Evolutionary conservation across 2,113 vertebrate species (phyloP).

Genomic region (Hyperoodon ampullatus): DNA sequence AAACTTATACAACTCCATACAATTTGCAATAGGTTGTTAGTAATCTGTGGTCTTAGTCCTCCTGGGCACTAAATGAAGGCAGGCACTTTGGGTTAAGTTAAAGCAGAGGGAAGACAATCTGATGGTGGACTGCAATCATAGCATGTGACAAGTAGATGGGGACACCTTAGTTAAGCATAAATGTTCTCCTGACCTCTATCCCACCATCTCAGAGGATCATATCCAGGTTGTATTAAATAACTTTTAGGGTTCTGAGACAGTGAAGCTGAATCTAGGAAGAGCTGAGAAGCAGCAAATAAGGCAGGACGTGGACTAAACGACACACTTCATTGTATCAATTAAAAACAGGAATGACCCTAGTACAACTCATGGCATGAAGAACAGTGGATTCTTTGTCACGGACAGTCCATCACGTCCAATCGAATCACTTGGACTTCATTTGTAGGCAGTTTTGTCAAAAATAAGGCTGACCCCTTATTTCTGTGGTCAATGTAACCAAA

Average conservation of each 20-base stretch:
- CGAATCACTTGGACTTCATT: not conserved
- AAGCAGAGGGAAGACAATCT: not conserved
- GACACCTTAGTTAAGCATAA: not conserved
- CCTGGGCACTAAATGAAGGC: not conserved
- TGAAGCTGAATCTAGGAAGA: not conserved
- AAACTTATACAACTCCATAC: not conserved
- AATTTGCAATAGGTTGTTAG: not conserved
- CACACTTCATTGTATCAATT: not conserved
- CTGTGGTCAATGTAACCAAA: slow-evolving; percentile 51
- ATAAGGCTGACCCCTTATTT: slow-evolving; percentile 47
- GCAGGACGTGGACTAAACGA: not conserved
- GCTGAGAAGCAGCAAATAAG: not conserved
- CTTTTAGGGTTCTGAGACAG: not conserved
- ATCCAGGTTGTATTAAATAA: not conserved
- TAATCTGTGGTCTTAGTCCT: not conserved
- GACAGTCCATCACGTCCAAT: not conserved
- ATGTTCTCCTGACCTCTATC: not conserved
- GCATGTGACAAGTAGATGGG: not conserved
- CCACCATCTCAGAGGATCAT: not conserved
- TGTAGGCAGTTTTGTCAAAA: slow-evolving; percentile 31
- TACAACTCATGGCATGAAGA: not conserved
- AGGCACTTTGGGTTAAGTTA: not conserved
- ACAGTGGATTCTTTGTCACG: not conserved
- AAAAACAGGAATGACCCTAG: not conserved
- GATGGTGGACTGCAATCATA: fast-evolving